Evolutionary conservation across 2,113 vertebrate genomes (phyloP).

Genomic region (Megalops atlanticus): DNA sequence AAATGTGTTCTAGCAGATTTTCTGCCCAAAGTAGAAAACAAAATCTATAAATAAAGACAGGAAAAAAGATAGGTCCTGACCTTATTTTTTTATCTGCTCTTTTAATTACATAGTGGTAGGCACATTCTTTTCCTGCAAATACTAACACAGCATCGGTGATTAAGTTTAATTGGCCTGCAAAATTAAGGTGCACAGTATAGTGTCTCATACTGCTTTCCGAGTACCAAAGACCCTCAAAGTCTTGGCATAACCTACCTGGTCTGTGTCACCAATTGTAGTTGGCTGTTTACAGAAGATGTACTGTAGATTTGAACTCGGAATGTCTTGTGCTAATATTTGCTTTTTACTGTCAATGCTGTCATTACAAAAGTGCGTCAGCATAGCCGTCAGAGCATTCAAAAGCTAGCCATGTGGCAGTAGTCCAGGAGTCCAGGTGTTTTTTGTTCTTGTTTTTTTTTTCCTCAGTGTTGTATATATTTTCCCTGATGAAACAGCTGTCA

Average conservation of each 20-base stretch:
- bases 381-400: neutral
- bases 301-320: no score
- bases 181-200: neutral
- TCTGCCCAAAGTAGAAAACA: neutral
- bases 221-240: neutral
- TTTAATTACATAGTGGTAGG: neutral
- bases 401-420: neutral
- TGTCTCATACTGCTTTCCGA: neutral
- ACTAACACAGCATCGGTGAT: neutral
- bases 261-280: neutral
- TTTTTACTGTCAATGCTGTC: neutral
- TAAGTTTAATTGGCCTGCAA: neutral
- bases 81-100: neutral
- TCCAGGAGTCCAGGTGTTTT: no score
- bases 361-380: neutral
- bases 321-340: neutral
- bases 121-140: neutral
- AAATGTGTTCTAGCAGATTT: neutral
- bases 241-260: neutral
- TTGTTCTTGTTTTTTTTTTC: no score
- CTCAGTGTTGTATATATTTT: neutral
- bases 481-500: no score
- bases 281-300: neutral
- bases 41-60: neutral
- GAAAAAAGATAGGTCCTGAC: neutral